Base-by-base conservation (phyloP, 2,797 vertebrate species). In the Allenopithecus nigroviridis region DNA sequence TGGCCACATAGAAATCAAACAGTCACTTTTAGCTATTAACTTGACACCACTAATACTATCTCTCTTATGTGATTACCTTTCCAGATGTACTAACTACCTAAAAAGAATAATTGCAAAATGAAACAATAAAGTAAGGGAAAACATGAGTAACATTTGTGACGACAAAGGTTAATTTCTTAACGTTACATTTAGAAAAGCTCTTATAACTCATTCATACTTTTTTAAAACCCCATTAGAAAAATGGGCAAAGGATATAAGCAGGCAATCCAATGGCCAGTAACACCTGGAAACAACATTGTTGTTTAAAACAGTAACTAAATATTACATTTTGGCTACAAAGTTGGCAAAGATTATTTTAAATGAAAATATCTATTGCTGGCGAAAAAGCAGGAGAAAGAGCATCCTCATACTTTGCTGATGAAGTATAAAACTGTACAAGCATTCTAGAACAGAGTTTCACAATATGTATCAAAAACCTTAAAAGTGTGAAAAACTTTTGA, bases 151-250 rank as follows among this genome's bases (percentile, higher is more conserved):
- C 33, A 22, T 76, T 64, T 95, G 91, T 64, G 19, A 41, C 14
- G 10, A 59, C 4, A 72, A 76, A 76, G 9, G 19, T 57, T 90
- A 64, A 33, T 90, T 89, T 94, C 16, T 84, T 89, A 94, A 84
- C 80, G 36, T 68, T 70, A 39, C 33, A 72, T 26, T 33, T 68
- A 30, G 28, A 83, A 88, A 53, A 55, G 30, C 1, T 30, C 39
- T 72, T 84, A 57, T 76, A 91, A 80, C 22, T 57, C n/a, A 96
- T 33, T 96, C 72, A 75, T 72, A 43, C 46, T 64, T 88, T 90
- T 94, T 90, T 59, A 0, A 96, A 87, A 78, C 5, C 2, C 8
- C n/a, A 21, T 5, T 46, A 74, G 64, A 90, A 84, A 94, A 87
- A 84, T 48, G 9, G 36, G 14, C 6, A 93, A 94, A 91, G 36